Conservation (phyloP, 2,113 vertebrate species). For the Pteronura brasiliensis region DNA sequence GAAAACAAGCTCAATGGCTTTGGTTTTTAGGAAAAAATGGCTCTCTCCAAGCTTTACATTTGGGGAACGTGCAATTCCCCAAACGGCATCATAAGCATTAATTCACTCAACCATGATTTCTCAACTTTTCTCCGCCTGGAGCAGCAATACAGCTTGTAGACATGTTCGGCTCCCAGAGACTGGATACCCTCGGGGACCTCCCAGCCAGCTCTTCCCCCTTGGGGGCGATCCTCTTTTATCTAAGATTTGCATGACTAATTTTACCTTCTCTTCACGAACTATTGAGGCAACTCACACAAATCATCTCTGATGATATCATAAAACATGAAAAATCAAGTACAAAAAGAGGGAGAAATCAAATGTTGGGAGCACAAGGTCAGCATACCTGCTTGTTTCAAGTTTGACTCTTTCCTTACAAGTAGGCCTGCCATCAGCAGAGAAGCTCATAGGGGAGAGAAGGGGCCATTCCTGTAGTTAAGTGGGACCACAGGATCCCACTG, state of each 20-base stretch:
- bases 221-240: not conserved
- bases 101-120: not conserved
- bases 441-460: not conserved
- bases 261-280: not conserved
- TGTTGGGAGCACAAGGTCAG: not conserved
- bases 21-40: not conserved
- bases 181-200: not conserved
- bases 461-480: not conserved
- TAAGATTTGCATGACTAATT: not conserved
- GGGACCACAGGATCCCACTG: not conserved
- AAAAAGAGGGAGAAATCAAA: not conserved
- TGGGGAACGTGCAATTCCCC: not conserved
- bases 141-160: fast-evolving
- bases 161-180: fast-evolving
- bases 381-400: not conserved
- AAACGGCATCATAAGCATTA: not conserved
- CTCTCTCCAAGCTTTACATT: not conserved
- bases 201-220: not conserved
- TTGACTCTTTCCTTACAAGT: not conserved
- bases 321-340: not conserved
- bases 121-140: not conserved
- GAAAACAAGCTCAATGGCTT: not conserved
- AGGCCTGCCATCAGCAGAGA: not conserved
- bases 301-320: not conserved
- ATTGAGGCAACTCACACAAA: not conserved